Evolutionary conservation across 2,888 invertebrate species (phyloP).

Genomic region (Polietes domitor): DNA sequence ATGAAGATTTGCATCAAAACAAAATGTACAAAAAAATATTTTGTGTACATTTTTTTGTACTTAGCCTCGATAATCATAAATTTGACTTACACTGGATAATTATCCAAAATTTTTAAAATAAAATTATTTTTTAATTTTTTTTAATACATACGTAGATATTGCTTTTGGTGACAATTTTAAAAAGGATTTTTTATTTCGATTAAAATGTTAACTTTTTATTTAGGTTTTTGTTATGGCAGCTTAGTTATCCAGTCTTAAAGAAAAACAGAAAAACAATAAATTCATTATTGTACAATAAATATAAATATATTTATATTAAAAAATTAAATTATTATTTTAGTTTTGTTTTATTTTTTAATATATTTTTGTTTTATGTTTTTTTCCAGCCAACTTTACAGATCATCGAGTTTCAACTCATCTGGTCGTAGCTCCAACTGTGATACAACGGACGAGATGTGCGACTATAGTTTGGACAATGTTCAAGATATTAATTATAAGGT

Average conservation of each 20-base stretch:
- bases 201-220: not conserved
- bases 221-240: too few species aligned
- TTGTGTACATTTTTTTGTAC: too few species aligned
- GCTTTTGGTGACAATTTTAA: too few species aligned
- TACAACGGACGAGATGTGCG: slow-evolving; percentile 96
- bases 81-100: too few species aligned
- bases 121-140: not conserved
- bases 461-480: slow-evolving; percentile 95
- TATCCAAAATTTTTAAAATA: too few species aligned
- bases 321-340: not conserved
- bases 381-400: slow-evolving; percentile 93
- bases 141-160: too few species aligned
- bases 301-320: not conserved
- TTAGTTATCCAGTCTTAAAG: too few species aligned
- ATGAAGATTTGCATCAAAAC: too few species aligned
- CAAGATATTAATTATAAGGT: slow-evolving; percentile 97
- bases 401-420: slow-evolving; percentile 95
- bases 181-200: not conserved
- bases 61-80: too few species aligned
- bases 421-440: slow-evolving; percentile 95
- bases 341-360: not conserved
- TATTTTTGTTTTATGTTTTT: not conserved
- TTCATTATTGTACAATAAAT: too few species aligned
- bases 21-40: too few species aligned
- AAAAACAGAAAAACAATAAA: too few species aligned